Percentiles rank a stretch among this genome's conserved stretches.
phyloP scores from a whole-genome alignment of 2,797 vertebrate species.

The Cuculus canorus region DNA sequence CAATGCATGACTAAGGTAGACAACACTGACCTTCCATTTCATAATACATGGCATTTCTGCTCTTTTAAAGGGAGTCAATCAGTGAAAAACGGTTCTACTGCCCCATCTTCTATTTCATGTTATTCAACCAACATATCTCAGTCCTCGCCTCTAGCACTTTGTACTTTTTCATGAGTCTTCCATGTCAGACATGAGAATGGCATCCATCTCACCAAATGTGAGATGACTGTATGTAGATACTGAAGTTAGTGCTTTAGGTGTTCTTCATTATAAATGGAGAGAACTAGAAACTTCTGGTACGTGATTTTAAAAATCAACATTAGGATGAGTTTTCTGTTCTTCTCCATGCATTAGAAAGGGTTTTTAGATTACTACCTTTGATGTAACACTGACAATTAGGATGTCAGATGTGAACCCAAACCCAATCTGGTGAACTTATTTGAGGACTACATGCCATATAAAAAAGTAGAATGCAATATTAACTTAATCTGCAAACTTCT shows the following conservation, averaged over 20 bases:
- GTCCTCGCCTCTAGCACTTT: background rate
- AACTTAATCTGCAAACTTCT: background rate
- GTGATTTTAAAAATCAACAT: background rate
- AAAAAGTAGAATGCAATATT: background rate
- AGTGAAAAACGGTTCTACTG: background rate
- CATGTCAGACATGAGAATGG: background rate
- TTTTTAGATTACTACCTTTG: background rate
- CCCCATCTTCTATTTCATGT: background rate
- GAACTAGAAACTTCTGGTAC: background rate
- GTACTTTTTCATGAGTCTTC: background rate
- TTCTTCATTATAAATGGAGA: background rate
- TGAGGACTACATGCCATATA: background rate
- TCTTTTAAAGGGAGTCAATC: background rate
- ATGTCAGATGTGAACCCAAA: background rate
- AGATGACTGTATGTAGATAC: background rate
- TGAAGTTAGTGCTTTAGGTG: background rate
- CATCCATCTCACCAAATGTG: background rate
- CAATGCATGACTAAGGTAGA: background rate
- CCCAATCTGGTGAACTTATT: background rate
- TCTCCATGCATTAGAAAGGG: background rate
- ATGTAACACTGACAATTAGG: background rate
- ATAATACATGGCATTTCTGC: background rate
- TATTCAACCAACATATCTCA: background rate
- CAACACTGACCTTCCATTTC: background rate
- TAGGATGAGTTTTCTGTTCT: background rate